A percentile compares a stretch with the other conserved stretches of the same genome.
phyloP scores from a whole-genome alignment of 1,140 invertebrate species.

The Argopecten irradians region DNA sequence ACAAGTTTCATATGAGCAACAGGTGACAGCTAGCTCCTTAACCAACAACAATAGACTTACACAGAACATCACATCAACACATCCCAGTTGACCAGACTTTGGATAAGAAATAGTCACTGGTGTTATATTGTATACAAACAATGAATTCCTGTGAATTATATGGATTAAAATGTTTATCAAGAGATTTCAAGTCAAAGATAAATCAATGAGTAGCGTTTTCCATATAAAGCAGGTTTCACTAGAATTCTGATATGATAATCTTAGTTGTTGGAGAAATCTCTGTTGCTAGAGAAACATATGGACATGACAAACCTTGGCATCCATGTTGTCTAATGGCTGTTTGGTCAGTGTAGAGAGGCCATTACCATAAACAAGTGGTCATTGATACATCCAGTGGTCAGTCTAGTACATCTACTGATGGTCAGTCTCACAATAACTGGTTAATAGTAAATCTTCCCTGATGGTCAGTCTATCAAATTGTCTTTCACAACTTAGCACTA shows the following conservation, averaged over 20 bases:
- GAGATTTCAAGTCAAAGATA: not conserved
- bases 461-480: too few species aligned
- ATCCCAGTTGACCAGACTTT: not conserved
- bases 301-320: slow-evolving; percentile 14
- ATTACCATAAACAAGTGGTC: not conserved
- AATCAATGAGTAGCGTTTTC: not conserved
- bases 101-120: not conserved
- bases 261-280: too few species aligned
- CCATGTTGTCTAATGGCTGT: not conserved
- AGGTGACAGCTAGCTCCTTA: not conserved
- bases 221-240: not conserved
- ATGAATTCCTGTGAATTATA: not conserved
- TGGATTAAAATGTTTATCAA: not conserved
- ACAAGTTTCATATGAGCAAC: not conserved
- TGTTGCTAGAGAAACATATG: not conserved
- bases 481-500: too few species aligned
- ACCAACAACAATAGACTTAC: too few species aligned
- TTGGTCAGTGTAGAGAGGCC: not conserved
- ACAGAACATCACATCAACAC: not conserved
- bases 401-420: too few species aligned
- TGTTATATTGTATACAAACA: not conserved
- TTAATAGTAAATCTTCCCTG: too few species aligned
- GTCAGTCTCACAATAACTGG: too few species aligned
- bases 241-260: not conserved
- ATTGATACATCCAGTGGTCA: not conserved